Percentiles rank a stretch among this genome's conserved stretches.
Evolutionary conservation across 2,113 vertebrate species (phyloP).

Genomic region (Tringa solitaria): DNA sequence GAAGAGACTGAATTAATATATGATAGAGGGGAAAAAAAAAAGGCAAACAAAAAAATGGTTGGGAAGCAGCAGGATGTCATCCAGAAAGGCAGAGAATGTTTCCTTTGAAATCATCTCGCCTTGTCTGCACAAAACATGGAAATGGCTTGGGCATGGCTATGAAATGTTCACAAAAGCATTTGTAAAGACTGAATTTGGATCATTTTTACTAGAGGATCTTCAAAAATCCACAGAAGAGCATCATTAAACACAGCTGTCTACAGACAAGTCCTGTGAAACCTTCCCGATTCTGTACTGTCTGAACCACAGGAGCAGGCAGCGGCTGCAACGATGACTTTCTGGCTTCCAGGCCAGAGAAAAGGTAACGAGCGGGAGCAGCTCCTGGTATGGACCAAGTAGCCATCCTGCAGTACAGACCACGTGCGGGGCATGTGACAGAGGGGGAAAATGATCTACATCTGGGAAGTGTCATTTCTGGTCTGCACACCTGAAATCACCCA

Average conservation of each 20-base stretch:
- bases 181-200: background rate
- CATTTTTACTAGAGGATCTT: background rate
- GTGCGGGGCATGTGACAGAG: fast-evolving
- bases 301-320: background rate
- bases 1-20: conserved; percentile 14
- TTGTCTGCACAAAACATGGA: background rate
- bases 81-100: background rate
- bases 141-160: background rate
- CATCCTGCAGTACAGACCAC: background rate
- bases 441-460: background rate
- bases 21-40: background rate
- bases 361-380: background rate
- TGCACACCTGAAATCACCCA: background rate
- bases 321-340: background rate
- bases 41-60: background rate
- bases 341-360: background rate
- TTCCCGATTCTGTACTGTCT: background rate
- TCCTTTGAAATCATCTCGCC: conserved; percentile 11
- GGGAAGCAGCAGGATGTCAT: conserved; percentile 24
- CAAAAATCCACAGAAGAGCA: background rate
- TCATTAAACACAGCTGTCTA: background rate
- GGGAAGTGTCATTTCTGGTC: background rate
- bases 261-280: background rate
- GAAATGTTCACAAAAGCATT: background rate
- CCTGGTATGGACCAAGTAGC: background rate